These are phyloP conservation scores for Styela clava DNA, from an alignment of 23 tunicate species.

Conservation along the genomic window DNA sequence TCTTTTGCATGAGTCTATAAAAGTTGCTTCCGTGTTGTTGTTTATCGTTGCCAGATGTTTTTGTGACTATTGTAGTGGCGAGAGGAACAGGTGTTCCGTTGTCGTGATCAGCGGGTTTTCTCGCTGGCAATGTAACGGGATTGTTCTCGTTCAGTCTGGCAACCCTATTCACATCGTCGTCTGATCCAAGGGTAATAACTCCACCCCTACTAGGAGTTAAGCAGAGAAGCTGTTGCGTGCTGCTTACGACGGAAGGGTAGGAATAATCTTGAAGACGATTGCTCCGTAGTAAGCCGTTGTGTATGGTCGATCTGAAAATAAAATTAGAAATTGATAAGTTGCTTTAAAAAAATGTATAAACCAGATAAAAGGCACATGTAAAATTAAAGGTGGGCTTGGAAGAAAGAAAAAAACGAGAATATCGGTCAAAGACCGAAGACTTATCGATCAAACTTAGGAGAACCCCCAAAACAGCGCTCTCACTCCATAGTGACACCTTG, in stretches of 20 bases:
- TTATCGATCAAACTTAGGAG: no score
- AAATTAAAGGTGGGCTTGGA: no score
- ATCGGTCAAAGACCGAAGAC: no score
- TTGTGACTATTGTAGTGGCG: slow-evolving; percentile 31
- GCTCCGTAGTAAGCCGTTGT: slow-evolving; percentile 23
- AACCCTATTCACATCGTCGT: background rate
- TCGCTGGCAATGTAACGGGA: background rate
- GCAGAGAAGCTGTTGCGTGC: slow-evolving; percentile 47
- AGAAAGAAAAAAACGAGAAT: no score
- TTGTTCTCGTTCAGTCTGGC: slow-evolving; percentile 16
- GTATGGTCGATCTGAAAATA: slow-evolving; percentile 4
- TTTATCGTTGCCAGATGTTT: background rate
- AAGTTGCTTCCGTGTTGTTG: background rate
- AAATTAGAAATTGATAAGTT: no score
- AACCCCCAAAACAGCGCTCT: no score
- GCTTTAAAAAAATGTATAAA: no score
- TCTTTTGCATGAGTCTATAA: slow-evolving; percentile 27
- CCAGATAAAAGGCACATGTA: no score
- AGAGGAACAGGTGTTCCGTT: background rate
- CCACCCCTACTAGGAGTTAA: slow-evolving; percentile 44
- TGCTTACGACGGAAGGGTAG: slow-evolving; percentile 60
- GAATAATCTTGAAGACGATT: slow-evolving; percentile 43
- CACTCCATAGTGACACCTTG: no score
- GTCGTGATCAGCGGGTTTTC: background rate
- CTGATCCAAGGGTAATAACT: slow-evolving; percentile 19